phyloP scores from a whole-genome alignment of 2,888 invertebrate genomes.

The Trichogramma dendrolimi region DNA sequence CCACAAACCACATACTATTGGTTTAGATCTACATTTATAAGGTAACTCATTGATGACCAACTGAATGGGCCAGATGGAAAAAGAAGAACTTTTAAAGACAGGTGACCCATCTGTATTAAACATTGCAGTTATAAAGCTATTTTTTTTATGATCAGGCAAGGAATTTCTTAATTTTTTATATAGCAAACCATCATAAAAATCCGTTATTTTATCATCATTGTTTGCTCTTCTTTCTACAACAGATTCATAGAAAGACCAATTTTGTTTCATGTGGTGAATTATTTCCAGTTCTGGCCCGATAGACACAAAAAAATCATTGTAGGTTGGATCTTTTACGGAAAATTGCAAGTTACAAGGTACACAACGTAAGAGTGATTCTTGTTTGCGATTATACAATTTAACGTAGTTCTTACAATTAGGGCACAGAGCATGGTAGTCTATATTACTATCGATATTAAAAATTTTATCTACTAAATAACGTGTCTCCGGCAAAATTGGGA shows the following conservation, averaged over 20 bases:
- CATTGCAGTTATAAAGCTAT: constrained; percentile 10
- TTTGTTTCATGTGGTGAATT: not conserved
- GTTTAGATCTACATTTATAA: constrained; percentile 12
- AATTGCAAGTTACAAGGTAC: constrained; percentile 3
- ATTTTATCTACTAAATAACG: constrained; percentile 14
- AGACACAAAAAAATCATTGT: constrained; percentile 14
- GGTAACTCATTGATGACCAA: constrained; percentile 27
- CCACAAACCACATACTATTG: constrained; percentile 24
- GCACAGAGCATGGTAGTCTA: constrained; percentile 16
- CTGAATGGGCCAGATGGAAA: constrained; percentile 22
- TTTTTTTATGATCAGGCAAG: constrained; percentile 1
- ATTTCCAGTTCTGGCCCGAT: constrained; percentile 3
- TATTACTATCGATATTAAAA: constrained; percentile 7
- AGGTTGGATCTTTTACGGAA: constrained; percentile 3
- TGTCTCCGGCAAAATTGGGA: constrained; percentile 19
- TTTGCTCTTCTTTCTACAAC: not conserved
- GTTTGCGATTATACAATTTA: not conserved
- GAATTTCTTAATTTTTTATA: constrained; percentile 16
- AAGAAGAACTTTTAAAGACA: constrained; percentile 4
- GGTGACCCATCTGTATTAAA: constrained; percentile 24
- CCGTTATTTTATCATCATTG: not conserved
- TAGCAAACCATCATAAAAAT: constrained; percentile 20
- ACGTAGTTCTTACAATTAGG: constrained; percentile 4
- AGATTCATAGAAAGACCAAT: not conserved
- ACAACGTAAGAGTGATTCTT: constrained; percentile 3